Conservation (phyloP, 2,888 invertebrate species). For the Drosophila paranaensis region DNA sequence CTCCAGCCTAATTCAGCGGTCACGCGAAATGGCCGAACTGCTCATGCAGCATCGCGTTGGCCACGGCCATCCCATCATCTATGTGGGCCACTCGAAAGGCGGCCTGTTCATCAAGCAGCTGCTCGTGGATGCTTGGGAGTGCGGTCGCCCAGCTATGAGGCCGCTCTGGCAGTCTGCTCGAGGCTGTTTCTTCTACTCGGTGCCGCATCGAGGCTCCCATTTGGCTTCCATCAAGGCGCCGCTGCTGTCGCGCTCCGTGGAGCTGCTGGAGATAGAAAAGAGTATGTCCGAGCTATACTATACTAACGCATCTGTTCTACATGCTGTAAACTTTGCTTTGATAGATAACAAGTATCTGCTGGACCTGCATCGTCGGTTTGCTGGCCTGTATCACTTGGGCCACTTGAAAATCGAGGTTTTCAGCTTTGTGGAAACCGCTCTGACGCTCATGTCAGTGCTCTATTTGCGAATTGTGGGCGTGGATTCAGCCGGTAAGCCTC, state of each 20-base stretch:
- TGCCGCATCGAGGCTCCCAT: conserved; percentile 93
- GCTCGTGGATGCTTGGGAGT: conserved; percentile 88
- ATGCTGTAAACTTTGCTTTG: neutral
- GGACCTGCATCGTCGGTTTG: conserved; percentile 88
- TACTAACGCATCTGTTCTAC: too few relatives aligned
- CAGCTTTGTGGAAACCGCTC: conserved; percentile 91
- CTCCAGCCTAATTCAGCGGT: conserved; percentile 88
- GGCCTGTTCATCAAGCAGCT: conserved; percentile 94
- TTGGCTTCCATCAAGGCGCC: conserved; percentile 91
- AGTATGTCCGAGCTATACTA: conserved; percentile 85
- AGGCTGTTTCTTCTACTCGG: conserved; percentile 93
- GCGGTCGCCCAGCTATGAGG: conserved; percentile 84
- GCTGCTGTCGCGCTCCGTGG: conserved; percentile 90
- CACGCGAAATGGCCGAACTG: conserved; percentile 89
- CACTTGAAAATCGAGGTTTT: conserved; percentile 87
- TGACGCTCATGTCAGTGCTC: conserved; percentile 90
- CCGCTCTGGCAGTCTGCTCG: conserved; percentile 87
- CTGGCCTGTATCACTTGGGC: conserved; percentile 86
- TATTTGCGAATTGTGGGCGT: conserved; percentile 91
- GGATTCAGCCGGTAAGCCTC: conserved; percentile 89
- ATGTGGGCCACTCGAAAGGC: conserved; percentile 94
- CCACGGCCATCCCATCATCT: conserved; percentile 91
- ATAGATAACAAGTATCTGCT: conserved; percentile 90
- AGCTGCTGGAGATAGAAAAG: conserved; percentile 91
- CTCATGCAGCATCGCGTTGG: conserved; percentile 89